Evolutionary conservation across 2,888 invertebrate genomes (phyloP).

Genomic region (Drosophila maculinotata): DNA sequence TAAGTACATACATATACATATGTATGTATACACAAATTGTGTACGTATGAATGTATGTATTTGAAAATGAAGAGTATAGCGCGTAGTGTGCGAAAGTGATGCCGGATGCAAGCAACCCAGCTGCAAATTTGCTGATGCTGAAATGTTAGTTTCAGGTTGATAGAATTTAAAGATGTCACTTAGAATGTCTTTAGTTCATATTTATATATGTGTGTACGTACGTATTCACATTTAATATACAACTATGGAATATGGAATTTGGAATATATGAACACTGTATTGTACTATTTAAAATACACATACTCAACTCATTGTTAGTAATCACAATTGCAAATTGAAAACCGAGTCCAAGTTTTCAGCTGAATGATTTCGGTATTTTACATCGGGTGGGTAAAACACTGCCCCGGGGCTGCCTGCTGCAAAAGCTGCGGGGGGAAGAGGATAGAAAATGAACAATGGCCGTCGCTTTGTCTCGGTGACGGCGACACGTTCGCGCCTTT

Average conservation of each 20-base stretch:
- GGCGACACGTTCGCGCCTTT: conserved; percentile 44
- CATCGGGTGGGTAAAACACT: conserved; percentile 26
- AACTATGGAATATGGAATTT: no score
- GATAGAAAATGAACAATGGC: conserved; percentile 40
- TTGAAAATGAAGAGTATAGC: neutral
- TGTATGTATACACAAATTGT: neutral
- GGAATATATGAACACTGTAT: no score
- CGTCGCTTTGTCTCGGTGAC: conserved; percentile 28
- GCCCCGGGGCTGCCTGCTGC: conserved; percentile 5
- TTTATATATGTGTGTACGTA: neutral
- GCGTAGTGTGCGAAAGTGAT: conserved; percentile 7
- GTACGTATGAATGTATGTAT: conserved; percentile 1
- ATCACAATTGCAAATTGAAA: conserved; percentile 9
- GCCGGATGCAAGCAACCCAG: neutral
- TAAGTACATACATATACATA: neutral
- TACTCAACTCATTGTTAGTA: neutral
- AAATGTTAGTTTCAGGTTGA: neutral
- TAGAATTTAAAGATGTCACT: neutral
- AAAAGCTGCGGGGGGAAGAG: conserved; percentile 5
- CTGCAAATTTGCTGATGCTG: conserved; percentile 16
- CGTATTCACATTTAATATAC: neutral
- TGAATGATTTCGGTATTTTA: conserved; percentile 27
- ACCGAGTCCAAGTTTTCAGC: conserved; percentile 24
- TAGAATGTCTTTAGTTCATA: neutral
- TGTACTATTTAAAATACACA: neutral